phyloP scores from a whole-genome alignment of 2,888 invertebrate species.

The Cantharis rustica region DNA sequence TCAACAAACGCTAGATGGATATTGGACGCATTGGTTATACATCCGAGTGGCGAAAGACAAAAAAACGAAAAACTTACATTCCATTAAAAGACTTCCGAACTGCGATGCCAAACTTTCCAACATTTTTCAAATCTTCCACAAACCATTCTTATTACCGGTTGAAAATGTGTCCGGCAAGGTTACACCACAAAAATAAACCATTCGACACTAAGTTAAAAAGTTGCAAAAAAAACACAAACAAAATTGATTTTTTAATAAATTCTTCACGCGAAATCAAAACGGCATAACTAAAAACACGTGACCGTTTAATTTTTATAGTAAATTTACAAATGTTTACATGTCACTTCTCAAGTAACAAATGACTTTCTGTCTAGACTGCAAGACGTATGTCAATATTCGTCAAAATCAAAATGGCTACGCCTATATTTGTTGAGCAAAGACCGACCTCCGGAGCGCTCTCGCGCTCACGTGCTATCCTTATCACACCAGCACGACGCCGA shows the following conservation, averaged over 20 bases:
- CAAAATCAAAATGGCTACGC: conserved; percentile 76
- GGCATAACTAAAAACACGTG: conserved; percentile 47
- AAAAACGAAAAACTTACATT: conserved; percentile 40
- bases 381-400: conserved; percentile 74
- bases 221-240: conserved; percentile 9
- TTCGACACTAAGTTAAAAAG: conserved; percentile 12
- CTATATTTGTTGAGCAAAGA: conserved; percentile 53
- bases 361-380: conserved; percentile 59
- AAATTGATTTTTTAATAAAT: conserved; percentile 6
- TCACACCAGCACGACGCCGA: neutral
- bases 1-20: conserved; percentile 1
- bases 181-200: conserved; percentile 26
- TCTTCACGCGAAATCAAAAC: conserved; percentile 6
- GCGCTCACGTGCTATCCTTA: neutral
- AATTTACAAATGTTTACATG: conserved; percentile 55
- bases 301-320: conserved; percentile 35
- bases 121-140: conserved; percentile 18
- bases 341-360: conserved; percentile 58
- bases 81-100: conserved; percentile 43
- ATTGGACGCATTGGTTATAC: neutral
- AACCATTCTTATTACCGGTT: conserved; percentile 25
- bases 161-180: conserved; percentile 28
- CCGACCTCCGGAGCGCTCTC: conserved; percentile 6
- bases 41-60: neutral
- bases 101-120: conserved; percentile 30